Percentiles rank a stretch among this genome's conserved stretches.
These are phyloP conservation scores for Drosophila ironensis DNA, from an alignment of 1,140 invertebrate species.

Conservation along the genomic window DNA sequence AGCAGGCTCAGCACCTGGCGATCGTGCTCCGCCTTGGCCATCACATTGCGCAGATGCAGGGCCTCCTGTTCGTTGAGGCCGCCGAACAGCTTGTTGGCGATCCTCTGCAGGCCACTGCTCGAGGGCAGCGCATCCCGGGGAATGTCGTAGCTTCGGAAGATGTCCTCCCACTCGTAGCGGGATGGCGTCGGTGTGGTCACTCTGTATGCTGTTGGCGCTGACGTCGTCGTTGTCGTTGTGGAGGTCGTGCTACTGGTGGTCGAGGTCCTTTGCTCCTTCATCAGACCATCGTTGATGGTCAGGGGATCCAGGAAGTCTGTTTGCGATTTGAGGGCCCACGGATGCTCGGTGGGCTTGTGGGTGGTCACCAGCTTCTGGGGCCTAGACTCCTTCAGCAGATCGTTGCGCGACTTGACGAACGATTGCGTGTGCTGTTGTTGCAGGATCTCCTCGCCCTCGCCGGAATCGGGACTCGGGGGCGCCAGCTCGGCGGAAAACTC, in stretches of 20 bases:
- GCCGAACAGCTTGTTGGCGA: conserved; percentile 88
- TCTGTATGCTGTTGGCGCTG: conserved; percentile 49
- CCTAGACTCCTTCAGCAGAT: conserved; percentile 52
- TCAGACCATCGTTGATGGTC: conserved; percentile 87
- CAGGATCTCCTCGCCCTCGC: conserved; percentile 65
- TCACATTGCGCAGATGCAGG: conserved; percentile 88
- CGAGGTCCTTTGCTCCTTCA: conserved; percentile 64
- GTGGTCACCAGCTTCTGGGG: conserved; percentile 65
- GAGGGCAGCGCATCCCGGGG: conserved; percentile 69
- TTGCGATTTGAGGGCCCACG: conserved; percentile 70
- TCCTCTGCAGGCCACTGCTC: conserved; percentile 84
- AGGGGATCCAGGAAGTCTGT: conserved; percentile 85
- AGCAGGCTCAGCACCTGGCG: conserved; percentile 88
- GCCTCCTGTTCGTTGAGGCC: conserved; percentile 89
- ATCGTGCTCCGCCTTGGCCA: conserved; percentile 90
- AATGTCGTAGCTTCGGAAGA: conserved; percentile 73
- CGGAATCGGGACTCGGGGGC: conserved; percentile 62
- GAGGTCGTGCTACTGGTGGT: conserved; percentile 44
- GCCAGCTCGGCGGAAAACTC: conserved; percentile 67
- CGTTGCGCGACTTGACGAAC: conserved; percentile 72
- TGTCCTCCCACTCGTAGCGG: conserved; percentile 69
- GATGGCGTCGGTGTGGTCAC: conserved; percentile 18
- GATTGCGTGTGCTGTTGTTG: conserved; percentile 80
- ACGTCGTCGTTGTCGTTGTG: conserved; percentile 34
- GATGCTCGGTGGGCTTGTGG: conserved; percentile 81